phyloP scores from a whole-genome alignment of 2,113 vertebrate species.

The Apaloderma vittatum region DNA sequence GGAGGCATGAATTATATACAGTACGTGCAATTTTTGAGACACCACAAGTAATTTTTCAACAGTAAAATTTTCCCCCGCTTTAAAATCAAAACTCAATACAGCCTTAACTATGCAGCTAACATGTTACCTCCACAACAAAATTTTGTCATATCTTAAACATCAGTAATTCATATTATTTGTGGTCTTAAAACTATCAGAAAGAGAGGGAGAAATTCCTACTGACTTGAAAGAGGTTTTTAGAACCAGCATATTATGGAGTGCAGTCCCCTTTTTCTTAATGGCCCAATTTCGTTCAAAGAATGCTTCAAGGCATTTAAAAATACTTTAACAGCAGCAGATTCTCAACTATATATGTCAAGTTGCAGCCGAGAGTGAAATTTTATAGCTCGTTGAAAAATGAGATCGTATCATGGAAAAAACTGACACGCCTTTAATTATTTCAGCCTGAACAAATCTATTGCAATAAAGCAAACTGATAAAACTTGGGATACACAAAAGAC shows the following conservation, averaged over 20 bases:
- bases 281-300: constrained; percentile 47
- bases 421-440: constrained; percentile 32
- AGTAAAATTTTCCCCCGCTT: background rate
- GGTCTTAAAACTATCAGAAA: background rate
- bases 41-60: background rate
- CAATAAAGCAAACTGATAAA: constrained; percentile 33
- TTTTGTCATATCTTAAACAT: background rate
- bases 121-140: background rate
- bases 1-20: background rate
- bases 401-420: background rate
- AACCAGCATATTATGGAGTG: background rate
- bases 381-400: constrained; percentile 1
- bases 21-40: background rate
- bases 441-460: background rate
- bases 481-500: background rate
- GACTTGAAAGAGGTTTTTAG: constrained; percentile 33
- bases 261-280: constrained; percentile 27
- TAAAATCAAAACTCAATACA: background rate
- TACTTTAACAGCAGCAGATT: constrained; percentile 48
- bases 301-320: constrained; percentile 49
- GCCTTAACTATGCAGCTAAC: background rate
- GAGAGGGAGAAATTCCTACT: background rate
- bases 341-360: background rate
- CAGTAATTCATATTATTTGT: background rate
- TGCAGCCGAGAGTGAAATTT: constrained; percentile 44